phyloP scores from a whole-genome alignment of 2,797 vertebrate species.

The Astyanax mexicanus region DNA sequence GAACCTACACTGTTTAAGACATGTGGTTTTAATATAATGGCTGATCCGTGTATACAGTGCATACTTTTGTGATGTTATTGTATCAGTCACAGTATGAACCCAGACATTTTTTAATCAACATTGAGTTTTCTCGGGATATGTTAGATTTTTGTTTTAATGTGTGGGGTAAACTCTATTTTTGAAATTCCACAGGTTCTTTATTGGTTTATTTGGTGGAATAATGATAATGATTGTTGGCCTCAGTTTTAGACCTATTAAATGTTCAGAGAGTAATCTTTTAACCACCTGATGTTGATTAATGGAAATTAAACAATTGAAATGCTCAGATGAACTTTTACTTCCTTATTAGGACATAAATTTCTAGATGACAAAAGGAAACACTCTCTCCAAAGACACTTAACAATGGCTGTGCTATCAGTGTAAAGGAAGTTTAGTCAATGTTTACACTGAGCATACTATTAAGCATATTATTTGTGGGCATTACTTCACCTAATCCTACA shows the following conservation, averaged over 20 bases:
- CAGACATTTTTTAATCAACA: background rate
- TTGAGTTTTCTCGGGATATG: background rate
- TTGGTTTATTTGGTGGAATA: background rate
- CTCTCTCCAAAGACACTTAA: background rate
- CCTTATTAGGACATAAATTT: conserved; percentile 29
- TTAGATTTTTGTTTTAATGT: background rate
- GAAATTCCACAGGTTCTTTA: background rate
- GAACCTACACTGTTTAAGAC: too few species aligned
- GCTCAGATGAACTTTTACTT: background rate
- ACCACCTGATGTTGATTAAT: background rate
- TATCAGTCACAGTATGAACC: background rate
- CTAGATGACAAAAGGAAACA: background rate
- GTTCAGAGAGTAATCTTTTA: background rate
- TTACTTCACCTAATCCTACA: conserved; percentile 36
- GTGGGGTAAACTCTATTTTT: background rate
- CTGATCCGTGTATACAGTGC: too few species aligned
- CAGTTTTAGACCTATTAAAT: conserved; percentile 17
- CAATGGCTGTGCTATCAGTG: background rate
- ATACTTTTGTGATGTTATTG: too few species aligned
- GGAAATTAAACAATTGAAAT: background rate
- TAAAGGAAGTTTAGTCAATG: background rate
- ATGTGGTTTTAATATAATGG: too few species aligned
- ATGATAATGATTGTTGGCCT: background rate
- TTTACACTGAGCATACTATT: conserved; percentile 5
- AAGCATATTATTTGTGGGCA: background rate